Percentiles rank a stretch among this genome's conserved stretches.
Evolutionary conservation across 2,888 invertebrate species (phyloP).

Genomic region (Caenorhabditis drosophilae): DNA sequence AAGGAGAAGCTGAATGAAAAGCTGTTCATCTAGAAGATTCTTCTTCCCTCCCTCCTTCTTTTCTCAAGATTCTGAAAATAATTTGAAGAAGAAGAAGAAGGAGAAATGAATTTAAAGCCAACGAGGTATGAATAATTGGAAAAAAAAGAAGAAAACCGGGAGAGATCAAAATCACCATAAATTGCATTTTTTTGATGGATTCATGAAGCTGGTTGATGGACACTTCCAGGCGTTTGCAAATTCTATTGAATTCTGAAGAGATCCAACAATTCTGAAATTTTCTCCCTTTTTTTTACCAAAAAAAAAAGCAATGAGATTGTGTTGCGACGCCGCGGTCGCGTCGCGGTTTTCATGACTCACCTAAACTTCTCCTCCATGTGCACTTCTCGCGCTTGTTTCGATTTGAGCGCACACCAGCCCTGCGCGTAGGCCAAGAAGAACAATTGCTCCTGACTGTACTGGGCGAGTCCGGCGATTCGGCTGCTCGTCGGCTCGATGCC

Average conservation of each 20-base stretch:
- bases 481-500: slow-evolving; percentile 13
- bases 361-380: slow-evolving; percentile 43
- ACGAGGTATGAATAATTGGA: background rate
- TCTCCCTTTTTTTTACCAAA: background rate
- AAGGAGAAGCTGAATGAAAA: too few species aligned
- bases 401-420: slow-evolving; percentile 41
- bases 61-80: too few species aligned
- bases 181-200: slow-evolving; percentile 37
- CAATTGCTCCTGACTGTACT: slow-evolving; percentile 35
- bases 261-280: slow-evolving; percentile 44
- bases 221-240: slow-evolving; percentile 42
- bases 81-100: too few species aligned
- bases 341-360: slow-evolving; percentile 10
- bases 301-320: background rate
- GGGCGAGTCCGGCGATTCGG: slow-evolving; percentile 19
- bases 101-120: too few species aligned
- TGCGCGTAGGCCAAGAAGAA: slow-evolving; percentile 48
- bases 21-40: too few species aligned
- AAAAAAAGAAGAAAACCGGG: background rate
- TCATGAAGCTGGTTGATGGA: slow-evolving; percentile 35
- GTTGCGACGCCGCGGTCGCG: background rate
- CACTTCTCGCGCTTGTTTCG: slow-evolving; percentile 12
- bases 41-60: too few species aligned
- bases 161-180: slow-evolving; percentile 27
- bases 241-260: slow-evolving; percentile 39